These are phyloP conservation scores for Passer montanus DNA, from an alignment of 2,113 vertebrate species.

Conservation along the genomic window DNA sequence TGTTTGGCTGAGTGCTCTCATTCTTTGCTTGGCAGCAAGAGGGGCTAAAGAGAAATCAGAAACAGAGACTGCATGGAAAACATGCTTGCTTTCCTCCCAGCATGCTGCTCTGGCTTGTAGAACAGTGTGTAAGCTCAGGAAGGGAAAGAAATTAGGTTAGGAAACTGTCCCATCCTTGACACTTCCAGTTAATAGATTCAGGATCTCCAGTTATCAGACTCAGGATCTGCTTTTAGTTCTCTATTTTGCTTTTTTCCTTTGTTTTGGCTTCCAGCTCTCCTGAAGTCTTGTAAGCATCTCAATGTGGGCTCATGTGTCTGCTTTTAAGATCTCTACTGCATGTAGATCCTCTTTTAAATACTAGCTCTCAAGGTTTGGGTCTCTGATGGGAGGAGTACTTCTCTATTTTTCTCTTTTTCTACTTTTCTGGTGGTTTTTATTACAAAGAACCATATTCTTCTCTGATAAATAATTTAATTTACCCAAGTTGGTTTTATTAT, in stretches of 20 bases:
- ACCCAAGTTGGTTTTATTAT: not conserved
- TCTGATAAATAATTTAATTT: not conserved
- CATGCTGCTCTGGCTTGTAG: not conserved
- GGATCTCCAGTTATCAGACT: not conserved
- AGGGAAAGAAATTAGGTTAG: not conserved
- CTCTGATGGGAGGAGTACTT: not conserved
- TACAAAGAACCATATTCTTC: not conserved
- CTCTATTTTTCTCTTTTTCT: not conserved
- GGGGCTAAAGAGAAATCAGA: not conserved
- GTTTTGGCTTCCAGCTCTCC: not conserved
- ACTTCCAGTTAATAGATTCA: not conserved
- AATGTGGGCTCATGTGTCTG: not conserved
- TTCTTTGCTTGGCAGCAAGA: not conserved
- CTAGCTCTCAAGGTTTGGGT: rapidly evolving
- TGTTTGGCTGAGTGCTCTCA: not conserved
- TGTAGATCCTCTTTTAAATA: not conserved
- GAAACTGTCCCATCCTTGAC: not conserved
- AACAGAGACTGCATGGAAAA: not conserved
- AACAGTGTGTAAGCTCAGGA: not conserved
- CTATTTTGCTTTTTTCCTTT: rapidly evolving
- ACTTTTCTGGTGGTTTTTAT: not conserved
- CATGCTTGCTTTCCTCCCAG: not conserved
- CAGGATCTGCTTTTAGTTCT: not conserved
- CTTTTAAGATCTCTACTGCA: not conserved
- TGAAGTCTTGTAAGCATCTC: not conserved